Evolutionary conservation across 2,888 invertebrate species (phyloP).

Genomic region (Polydrusus pterygomalis): DNA sequence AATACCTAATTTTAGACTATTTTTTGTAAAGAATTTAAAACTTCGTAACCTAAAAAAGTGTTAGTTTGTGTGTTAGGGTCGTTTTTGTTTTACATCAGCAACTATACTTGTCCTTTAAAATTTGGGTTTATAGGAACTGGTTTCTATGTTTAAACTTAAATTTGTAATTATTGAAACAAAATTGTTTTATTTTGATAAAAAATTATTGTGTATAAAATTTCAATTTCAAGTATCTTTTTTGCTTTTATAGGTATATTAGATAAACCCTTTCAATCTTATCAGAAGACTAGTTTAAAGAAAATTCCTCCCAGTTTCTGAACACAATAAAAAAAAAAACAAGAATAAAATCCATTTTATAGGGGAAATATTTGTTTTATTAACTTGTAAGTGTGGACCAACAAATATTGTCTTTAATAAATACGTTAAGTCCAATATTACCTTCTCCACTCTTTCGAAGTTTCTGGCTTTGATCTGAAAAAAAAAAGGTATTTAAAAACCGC

Average conservation of each 20-base stretch:
- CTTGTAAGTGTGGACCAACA: conserved; percentile 27
- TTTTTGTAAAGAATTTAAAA: too few relatives aligned
- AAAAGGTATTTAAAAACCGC: conserved; percentile 31
- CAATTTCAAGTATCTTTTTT: too few relatives aligned
- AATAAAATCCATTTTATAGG: conserved; percentile 56
- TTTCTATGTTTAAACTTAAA: too few relatives aligned
- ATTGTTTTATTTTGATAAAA: neutral
- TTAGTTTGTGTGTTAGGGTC: too few relatives aligned
- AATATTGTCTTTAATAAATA: conserved; percentile 4
- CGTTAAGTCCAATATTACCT: conserved; percentile 77
- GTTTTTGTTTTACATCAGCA: too few relatives aligned
- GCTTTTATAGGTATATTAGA: too few relatives aligned
- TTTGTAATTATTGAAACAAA: neutral
- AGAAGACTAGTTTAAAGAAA: conserved; percentile 60
- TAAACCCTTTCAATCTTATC: too few relatives aligned
- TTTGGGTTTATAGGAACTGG: too few relatives aligned
- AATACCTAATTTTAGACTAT: too few relatives aligned
- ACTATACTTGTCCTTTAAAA: too few relatives aligned
- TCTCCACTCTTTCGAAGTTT: conserved; percentile 99
- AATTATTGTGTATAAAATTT: neutral
- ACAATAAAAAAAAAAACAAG: conserved; percentile 59
- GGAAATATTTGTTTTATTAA: conserved; percentile 53
- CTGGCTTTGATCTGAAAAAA: conserved; percentile 94
- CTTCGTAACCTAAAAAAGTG: too few relatives aligned
- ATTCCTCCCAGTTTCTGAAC: conserved; percentile 71